These are phyloP conservation scores for Chelonus insularis DNA, from an alignment of 1,140 invertebrate species.

Conservation along the genomic window DNA sequence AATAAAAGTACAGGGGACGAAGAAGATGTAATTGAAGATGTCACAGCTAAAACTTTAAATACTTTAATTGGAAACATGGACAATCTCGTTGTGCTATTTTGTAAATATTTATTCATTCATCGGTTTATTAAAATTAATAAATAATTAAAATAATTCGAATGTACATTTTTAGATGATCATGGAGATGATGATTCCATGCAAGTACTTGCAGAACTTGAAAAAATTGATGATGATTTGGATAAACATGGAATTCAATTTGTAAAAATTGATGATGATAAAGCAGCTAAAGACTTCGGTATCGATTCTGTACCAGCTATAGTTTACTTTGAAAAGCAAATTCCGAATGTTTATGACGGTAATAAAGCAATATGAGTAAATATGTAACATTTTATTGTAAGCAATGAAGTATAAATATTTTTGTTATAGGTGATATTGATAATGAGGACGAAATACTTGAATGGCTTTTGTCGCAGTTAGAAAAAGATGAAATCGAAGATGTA, in stretches of 20 bases:
- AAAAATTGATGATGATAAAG: conserved; percentile 85
- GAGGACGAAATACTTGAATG: conserved; percentile 90
- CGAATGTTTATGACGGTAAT: conserved; percentile 86
- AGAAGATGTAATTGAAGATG: conserved; percentile 92
- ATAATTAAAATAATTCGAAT: no score
- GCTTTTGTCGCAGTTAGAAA: conserved; percentile 82
- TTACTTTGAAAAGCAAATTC: conserved; percentile 91
- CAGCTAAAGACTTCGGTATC: conserved; percentile 83
- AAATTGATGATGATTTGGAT: conserved; percentile 91
- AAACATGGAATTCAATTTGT: conserved; percentile 92
- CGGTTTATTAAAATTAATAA: no score
- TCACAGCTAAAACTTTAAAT: conserved; percentile 83
- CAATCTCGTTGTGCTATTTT: conserved; percentile 89
- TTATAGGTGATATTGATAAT: conserved; percentile 81
- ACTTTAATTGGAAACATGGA: conserved; percentile 89
- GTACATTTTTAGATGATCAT: conserved; percentile 73
- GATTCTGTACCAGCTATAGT: conserved; percentile 83
- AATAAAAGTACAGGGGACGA: conserved; percentile 92
- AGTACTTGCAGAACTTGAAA: conserved; percentile 83
- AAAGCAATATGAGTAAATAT: no score
- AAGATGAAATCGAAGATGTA: conserved; percentile 94
- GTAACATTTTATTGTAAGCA: no score
- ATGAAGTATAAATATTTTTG: conserved; percentile 20
- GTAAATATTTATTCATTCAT: conserved; percentile 66
- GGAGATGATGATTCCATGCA: conserved; percentile 83